Conservation (phyloP, 2,888 invertebrate genomes). For the Troilus luridus region DNA sequence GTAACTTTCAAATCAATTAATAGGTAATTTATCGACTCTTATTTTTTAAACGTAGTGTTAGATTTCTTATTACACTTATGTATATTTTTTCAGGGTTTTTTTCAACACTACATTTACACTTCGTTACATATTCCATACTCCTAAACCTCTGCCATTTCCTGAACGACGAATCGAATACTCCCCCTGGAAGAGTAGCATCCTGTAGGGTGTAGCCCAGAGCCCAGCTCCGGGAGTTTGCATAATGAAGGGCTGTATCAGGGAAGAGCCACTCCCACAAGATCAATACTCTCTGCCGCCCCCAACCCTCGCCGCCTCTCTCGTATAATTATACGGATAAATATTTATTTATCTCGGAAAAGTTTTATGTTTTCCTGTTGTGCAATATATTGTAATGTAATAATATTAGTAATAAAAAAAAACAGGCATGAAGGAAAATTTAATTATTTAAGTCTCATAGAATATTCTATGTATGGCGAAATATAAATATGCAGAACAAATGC, state of each 20-base stretch:
- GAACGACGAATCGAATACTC: background rate
- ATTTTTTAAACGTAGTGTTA: too few relatives aligned
- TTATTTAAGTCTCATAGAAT: background rate
- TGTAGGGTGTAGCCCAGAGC: background rate
- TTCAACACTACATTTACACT: background rate
- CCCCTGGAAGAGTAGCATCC: background rate
- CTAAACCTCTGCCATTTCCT: background rate
- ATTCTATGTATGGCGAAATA: background rate
- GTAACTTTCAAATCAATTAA: too few relatives aligned
- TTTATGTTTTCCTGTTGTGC: background rate
- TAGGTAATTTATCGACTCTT: too few relatives aligned
- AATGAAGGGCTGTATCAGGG: constrained; percentile 22
- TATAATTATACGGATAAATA: constrained; percentile 13
- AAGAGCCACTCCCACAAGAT: constrained; percentile 65
- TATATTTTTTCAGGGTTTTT: background rate
- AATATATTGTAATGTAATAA: background rate
- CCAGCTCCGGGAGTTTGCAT: constrained; percentile 48
- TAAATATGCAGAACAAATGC: too few relatives aligned
- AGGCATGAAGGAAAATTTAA: background rate
- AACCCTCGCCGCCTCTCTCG: background rate
- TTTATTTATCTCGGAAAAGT: background rate
- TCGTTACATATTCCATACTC: too few relatives aligned
- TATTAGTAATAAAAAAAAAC: background rate
- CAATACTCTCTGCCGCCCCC: constrained; percentile 55
- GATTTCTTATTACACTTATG: too few relatives aligned